Percentiles rank a stretch among this genome's conserved stretches.
Conservation (phyloP, 2,888 invertebrate genomes). For the Brenthis ino region DNA sequence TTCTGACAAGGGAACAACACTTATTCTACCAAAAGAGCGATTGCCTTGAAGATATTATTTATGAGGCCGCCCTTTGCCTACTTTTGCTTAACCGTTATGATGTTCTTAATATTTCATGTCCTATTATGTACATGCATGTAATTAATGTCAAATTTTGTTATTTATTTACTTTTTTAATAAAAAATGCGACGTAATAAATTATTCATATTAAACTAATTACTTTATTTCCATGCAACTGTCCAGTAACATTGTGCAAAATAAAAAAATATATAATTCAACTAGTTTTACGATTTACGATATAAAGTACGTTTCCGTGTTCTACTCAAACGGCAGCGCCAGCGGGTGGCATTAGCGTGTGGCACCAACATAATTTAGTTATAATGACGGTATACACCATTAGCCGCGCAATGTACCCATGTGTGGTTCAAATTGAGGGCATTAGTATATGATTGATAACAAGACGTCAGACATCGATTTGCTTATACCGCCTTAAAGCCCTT, state of each 20-base stretch:
- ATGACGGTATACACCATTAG: slow-evolving; percentile 61
- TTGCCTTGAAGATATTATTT: too few species aligned
- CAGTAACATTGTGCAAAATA: neutral
- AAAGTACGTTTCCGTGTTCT: slow-evolving; percentile 52
- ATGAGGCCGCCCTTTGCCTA: too few species aligned
- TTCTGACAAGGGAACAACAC: too few species aligned
- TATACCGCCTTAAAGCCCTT: too few species aligned
- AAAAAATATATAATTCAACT: neutral
- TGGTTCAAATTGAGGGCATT: slow-evolving; percentile 38
- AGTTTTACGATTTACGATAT: slow-evolving; percentile 22
- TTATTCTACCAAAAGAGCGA: too few species aligned
- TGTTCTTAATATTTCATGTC: too few species aligned
- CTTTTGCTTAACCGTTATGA: too few species aligned
- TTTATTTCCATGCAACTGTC: neutral
- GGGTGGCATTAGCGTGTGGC: slow-evolving; percentile 57
- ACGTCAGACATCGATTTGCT: slow-evolving; percentile 25
- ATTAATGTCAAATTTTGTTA: too few species aligned
- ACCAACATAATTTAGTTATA: slow-evolving; percentile 69
- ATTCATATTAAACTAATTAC: too few species aligned
- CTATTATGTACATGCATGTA: too few species aligned
- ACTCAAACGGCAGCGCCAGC: slow-evolving; percentile 46
- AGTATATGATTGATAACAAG: slow-evolving; percentile 36
- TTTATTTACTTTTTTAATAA: too few species aligned
- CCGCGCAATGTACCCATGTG: slow-evolving; percentile 40
- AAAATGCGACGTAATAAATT: too few species aligned